Evolutionary conservation across 2,888 invertebrate genomes (phyloP), one percentile per base, ranked within the genome.

Genomic region (Dugesia japonica): DNA sequence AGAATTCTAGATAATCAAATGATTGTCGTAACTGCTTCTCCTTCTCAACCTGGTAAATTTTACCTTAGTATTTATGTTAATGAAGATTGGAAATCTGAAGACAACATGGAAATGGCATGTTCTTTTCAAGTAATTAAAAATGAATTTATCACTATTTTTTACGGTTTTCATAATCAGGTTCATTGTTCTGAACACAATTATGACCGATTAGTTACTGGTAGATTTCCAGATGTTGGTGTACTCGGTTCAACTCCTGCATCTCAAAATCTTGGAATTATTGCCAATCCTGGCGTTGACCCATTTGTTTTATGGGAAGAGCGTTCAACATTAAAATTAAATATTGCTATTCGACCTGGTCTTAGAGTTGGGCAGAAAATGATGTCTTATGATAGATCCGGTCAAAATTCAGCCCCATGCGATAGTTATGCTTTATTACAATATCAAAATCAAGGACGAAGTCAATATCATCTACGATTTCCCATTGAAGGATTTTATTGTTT

Each of bases 1-100:
- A 71, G 77, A 23, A 33, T 78, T 33, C 71, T 74, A 9, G 71
- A 71, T 23, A 78, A 73, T 27, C 28, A 76, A 20, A 72, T 78
- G 71, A 74, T 77, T 23, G 56, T 33, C 71, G 85, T 86, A 78
- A 81, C 82, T 1, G 82, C 85, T 0, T 81, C 82, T 13, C 85
- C 86, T 0, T 86, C 86, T 0, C 81, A 82, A 75, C 81, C 83
- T 4, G 86, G 86, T 4, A 79, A 81, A 74, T 86, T 84, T 79
- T 83, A 82, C 79, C 83, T 86, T 74, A 85, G 86, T 77, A 81
- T 84, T 20, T 84, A 80, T 78, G 83, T 82, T 1, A 82, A 82
- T 74, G 81, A 82, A 38, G 81, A 82, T 27, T 83, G 82, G 82
- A 80, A 80, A 28, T 81, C 82, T 0, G 74, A 78, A 33, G 82